Conservation (phyloP, 2,797 vertebrate genomes). For the Sarcophilus harrisii region DNA sequence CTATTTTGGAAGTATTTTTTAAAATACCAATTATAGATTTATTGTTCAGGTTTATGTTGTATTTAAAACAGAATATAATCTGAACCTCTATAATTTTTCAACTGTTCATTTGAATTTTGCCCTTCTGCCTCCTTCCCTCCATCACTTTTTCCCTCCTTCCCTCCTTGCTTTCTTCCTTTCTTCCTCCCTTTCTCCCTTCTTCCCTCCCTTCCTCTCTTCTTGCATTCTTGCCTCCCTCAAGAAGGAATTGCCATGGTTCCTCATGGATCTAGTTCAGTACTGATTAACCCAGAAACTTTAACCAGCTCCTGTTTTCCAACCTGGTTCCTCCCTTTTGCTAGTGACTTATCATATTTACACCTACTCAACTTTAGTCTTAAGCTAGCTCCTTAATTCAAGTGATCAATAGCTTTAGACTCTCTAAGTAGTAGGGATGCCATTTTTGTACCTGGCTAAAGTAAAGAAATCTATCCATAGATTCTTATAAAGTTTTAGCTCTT, state of each 20-base stretch:
- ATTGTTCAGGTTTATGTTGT: too few species aligned
- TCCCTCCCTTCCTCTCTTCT: neutral
- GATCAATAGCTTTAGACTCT: neutral
- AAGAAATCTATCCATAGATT: neutral
- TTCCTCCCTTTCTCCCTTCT: too few species aligned
- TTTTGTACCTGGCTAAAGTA: neutral
- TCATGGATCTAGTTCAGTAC: too few species aligned
- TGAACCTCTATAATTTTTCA: neutral
- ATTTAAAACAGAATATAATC: accelerated
- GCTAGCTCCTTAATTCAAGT: neutral
- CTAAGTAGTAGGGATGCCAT: neutral
- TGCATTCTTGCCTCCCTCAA: neutral
- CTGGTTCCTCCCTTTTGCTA: neutral
- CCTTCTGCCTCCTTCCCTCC: too few species aligned
- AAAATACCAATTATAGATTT: neutral
- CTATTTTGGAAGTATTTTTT: neutral
- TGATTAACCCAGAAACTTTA: neutral
- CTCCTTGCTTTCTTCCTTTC: too few species aligned
- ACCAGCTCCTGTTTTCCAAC: neutral
- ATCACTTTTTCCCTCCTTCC: too few species aligned
- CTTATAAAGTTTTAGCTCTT: neutral
- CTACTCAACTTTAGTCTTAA: neutral
- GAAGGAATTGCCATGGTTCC: neutral
- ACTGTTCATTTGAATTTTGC: too few species aligned
- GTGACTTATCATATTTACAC: neutral